Evolutionary conservation across 1,140 invertebrate species (phyloP), one percentile per base, ranked within the genome.

Genomic region (Meloidogyne exigua): DNA sequence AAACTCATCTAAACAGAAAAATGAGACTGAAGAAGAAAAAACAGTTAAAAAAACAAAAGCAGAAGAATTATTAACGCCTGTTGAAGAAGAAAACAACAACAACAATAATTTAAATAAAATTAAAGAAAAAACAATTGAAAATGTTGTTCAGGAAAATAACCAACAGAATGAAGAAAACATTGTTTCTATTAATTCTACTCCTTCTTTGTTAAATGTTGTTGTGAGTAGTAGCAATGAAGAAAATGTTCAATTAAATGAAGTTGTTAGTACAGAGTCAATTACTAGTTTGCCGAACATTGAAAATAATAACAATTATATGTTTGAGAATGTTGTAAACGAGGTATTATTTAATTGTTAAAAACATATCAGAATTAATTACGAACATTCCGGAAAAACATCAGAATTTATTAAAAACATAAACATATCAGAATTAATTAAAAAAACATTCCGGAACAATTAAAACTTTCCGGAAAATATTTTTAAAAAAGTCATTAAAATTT

Each of bases 91-190:
- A 0, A 69, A 2, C 18, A 72, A 32, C 26, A 69, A 75, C 36
- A 69, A 2, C 18, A 72, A 32, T 18, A 69, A 75, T 72, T 39
- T 18, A 23, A 72, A 39, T 74, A 25, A 74, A 68, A 25, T 65
- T 75, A 1, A 25, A n/a, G 39, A 21, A 36, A 75, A n/a, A 23
- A 74, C 25, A 44, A 28, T 26, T 25, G 70, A 26, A 26, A 72
- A 72, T 42, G 42, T 28, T 42, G 42, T 28, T 18, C 18, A 72
- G 2, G 18, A n/a, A 69, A 21, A 68, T 69, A 2, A 64, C 5
- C 26, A 39, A 39, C 3, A 39, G 10, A 39, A 10, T 39, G 36
- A 39, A 39, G 36, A 4, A 39, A 39, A 39, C 10, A 39, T 9
- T 39, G 9, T 9, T 39, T 4, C 10, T 39, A 9, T 10, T 7